Conservation (phyloP, 1,140 invertebrate species). For the Cyphomyrmex costatus region DNA sequence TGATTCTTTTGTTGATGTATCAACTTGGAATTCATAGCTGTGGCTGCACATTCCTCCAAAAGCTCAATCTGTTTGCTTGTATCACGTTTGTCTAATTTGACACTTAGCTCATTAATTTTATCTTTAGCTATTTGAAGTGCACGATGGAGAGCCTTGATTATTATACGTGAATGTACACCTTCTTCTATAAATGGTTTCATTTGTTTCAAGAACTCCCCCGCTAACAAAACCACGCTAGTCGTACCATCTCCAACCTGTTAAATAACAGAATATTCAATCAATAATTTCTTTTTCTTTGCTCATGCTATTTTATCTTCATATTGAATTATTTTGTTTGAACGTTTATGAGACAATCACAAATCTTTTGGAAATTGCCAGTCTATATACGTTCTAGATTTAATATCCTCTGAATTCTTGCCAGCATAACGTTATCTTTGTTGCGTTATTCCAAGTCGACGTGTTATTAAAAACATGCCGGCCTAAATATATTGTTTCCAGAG, state of each 20-base stretch:
- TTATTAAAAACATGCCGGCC: neutral
- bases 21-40: conserved; percentile 98
- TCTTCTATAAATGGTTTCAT: conserved; percentile 98
- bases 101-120: conserved; percentile 94
- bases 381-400: conserved; percentile 73
- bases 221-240: conserved; percentile 97
- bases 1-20: conserved; percentile 98
- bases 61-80: conserved; percentile 90
- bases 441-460: conserved; percentile 6
- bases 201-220: conserved; percentile 98
- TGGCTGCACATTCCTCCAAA: conserved; percentile 97
- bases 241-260: conserved; percentile 98
- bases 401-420: conserved; percentile 72
- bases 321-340: conserved; percentile 70
- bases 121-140: conserved; percentile 94
- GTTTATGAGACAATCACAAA: conserved; percentile 75
- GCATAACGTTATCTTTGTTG: conserved; percentile 45
- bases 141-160: conserved; percentile 95
- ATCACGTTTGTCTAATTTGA: conserved; percentile 91
- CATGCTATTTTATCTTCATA: neutral
- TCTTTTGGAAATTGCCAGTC: conserved; percentile 79
- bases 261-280: conserved; percentile 44
- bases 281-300: neutral
- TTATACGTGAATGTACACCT: conserved; percentile 97
- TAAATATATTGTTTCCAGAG: conserved; percentile 21